Percentiles rank a stretch among this genome's conserved stretches.
Evolutionary conservation across 1,140 invertebrate genomes (phyloP).

Genomic region (Drosophila kikkawai): DNA sequence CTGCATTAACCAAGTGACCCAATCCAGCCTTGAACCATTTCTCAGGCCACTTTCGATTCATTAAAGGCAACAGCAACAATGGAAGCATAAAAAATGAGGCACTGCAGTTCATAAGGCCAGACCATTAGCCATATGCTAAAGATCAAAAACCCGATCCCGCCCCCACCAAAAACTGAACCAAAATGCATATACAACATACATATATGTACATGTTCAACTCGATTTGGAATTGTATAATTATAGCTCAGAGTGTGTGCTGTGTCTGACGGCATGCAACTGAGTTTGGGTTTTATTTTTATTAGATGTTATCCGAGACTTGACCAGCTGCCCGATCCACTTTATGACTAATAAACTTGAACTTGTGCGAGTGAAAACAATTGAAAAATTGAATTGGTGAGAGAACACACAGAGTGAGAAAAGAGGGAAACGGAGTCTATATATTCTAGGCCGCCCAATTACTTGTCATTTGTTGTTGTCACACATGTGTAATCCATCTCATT

Average conservation of each 20-base stretch:
- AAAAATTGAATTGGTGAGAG: slow-evolving; percentile 31
- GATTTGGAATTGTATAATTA: slow-evolving; percentile 73
- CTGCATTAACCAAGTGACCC: slow-evolving; percentile 20
- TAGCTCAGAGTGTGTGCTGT: slow-evolving; percentile 32
- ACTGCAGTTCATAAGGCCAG: slow-evolving; percentile 46
- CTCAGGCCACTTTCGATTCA: slow-evolving; percentile 39
- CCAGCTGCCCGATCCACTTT: slow-evolving; percentile 56
- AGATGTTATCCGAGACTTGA: slow-evolving; percentile 70
- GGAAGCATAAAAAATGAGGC: slow-evolving; percentile 34
- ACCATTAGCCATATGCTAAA: slow-evolving; percentile 70
- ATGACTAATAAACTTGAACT: slow-evolving; percentile 80
- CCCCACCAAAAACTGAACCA: slow-evolving; percentile 27
- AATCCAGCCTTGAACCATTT: slow-evolving; percentile 43
- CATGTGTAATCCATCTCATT: slow-evolving; percentile 43
- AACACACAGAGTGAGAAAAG: slow-evolving; percentile 13
- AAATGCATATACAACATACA: neutral
- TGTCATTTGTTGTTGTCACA: slow-evolving; percentile 34
- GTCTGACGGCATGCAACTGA: slow-evolving; percentile 37
- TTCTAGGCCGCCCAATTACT: slow-evolving; percentile 15
- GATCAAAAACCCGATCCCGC: slow-evolving; percentile 60
- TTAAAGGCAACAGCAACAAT: slow-evolving; percentile 18
- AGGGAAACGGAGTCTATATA: neutral
- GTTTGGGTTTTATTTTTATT: slow-evolving; percentile 62
- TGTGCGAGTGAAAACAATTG: slow-evolving; percentile 56
- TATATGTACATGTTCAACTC: slow-evolving; percentile 27